Percentiles rank a stretch among this genome's conserved stretches.
Evolutionary conservation across 1,140 invertebrate genomes (phyloP).

Genomic region (Drosophila saltans): DNA sequence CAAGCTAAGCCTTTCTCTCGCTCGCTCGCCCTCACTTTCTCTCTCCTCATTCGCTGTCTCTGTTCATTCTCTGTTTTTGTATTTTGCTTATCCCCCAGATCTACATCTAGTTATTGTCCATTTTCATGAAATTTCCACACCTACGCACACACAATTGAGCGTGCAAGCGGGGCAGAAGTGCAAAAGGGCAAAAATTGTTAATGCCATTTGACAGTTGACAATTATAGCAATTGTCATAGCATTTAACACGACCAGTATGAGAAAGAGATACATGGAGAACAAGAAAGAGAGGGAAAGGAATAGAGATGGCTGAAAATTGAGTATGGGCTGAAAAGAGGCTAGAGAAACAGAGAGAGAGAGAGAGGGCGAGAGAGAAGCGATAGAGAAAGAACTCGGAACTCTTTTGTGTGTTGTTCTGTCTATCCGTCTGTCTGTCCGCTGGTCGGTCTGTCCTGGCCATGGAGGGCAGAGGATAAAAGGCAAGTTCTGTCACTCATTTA

Average conservation of each 20-base stretch:
- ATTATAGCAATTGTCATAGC: conserved; percentile 82
- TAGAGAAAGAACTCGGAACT: conserved; percentile 19
- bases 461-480: conserved; percentile 19
- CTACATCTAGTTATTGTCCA: conserved; percentile 23
- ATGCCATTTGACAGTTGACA: conserved; percentile 82
- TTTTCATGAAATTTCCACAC: conserved; percentile 68
- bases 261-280: conserved; percentile 32
- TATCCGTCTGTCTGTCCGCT: conserved; percentile 9
- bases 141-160: conserved; percentile 75
- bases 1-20: conserved; percentile 43
- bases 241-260: conserved; percentile 65
- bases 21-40: conserved; percentile 28
- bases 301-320: conserved; percentile 9
- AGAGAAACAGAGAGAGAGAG: conserved; percentile 27
- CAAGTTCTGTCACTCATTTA: conserved; percentile 75
- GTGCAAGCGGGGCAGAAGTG: conserved; percentile 53
- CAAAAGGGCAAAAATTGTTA: conserved; percentile 69
- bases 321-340: too few species aligned
- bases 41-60: background rate
- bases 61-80: conserved; percentile 16
- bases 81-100: conserved; percentile 21
- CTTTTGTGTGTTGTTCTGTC: conserved; percentile 38
- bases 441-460: conserved; percentile 16
- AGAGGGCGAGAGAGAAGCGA: background rate
- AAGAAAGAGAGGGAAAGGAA: conserved; percentile 18